These are phyloP conservation scores for Neodiprion lecontei DNA, from an alignment of 1,140 invertebrate species.

Conservation along the genomic window DNA sequence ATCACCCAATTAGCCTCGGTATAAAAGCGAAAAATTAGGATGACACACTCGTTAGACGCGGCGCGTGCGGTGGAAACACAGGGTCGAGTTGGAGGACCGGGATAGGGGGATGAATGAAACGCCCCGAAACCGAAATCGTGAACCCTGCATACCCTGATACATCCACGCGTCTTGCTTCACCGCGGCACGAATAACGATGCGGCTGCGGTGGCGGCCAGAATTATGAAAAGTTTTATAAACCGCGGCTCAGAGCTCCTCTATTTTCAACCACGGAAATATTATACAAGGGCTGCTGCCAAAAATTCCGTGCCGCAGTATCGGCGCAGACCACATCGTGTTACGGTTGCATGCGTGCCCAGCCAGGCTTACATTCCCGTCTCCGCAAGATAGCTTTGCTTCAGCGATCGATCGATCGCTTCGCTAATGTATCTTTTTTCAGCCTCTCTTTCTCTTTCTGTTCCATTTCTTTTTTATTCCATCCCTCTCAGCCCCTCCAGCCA, in stretches of 20 bases:
- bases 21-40: slow-evolving; percentile 36
- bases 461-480: too few species aligned
- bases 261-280: slow-evolving; percentile 30
- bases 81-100: not conserved
- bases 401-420: not conserved
- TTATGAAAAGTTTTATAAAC: slow-evolving; percentile 34
- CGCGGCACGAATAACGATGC: not conserved
- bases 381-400: not conserved
- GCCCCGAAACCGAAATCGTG: slow-evolving; percentile 24
- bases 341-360: slow-evolving; percentile 3
- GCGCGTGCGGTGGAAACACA: slow-evolving; percentile 13
- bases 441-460: not conserved
- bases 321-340: slow-evolving; percentile 6
- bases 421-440: not conserved
- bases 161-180: slow-evolving; percentile 15
- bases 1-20: slow-evolving; percentile 45
- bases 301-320: slow-evolving; percentile 13
- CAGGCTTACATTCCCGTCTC: not conserved
- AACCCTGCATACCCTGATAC: slow-evolving; percentile 29
- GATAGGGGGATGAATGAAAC: not conserved
- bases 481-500: too few species aligned
- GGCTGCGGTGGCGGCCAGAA: slow-evolving; percentile 26
- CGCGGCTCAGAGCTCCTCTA: slow-evolving; percentile 19
- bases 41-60: slow-evolving; percentile 32
- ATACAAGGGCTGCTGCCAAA: slow-evolving; percentile 28